Evolutionary conservation across 2,797 vertebrate genomes (phyloP), one percentile per base, ranked within the genome.

Genomic region (Hybognathus amarus): DNA sequence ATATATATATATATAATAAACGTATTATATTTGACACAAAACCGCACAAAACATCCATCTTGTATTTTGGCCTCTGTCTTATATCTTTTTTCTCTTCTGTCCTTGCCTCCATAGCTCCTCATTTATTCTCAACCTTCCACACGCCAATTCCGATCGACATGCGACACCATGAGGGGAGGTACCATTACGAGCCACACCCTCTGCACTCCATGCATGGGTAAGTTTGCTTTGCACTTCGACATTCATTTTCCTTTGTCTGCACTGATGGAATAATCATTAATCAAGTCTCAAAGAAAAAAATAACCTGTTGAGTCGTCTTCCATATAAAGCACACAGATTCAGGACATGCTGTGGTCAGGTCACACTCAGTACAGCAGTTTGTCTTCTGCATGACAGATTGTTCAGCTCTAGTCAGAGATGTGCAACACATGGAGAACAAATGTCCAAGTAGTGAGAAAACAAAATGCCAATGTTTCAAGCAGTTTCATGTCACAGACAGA

Each of bases 121-220:
- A 96, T 88, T 94, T 99, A 89, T 96, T 99, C 93, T 97, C 98
- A 0, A 94, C 97, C 2, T 98, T 99, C 91, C 98, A 98, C 86
- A 94, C 96, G 4, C 98, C 98, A 69, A 96, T 99, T 81, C 98
- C 97, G 0, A 95, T 99, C 89, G 97, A 99, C 94, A 95, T 98
- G 95, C 94, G 97, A 83, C 98, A 99, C 93, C 98, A 98, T 42
- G 98, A 99, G 91, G 98, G 98, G 88, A 92, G 97, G 83, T 99
- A 98, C 94, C 97, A 97, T 96, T 98, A 97, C 1, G 98, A 99
- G 87, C 95, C 97, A 75, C 97, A 98, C 91, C 94, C 96, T 69
- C 94, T 98, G 88, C 98, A 98, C 88, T 63, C 95, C 66, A 94
- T 98, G 89, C 98, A 97, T 0, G 97, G 98, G 98, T 99, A 95